Evolutionary conservation across 2,113 vertebrate species (phyloP).

Genomic region (Macquaria australasica): DNA sequence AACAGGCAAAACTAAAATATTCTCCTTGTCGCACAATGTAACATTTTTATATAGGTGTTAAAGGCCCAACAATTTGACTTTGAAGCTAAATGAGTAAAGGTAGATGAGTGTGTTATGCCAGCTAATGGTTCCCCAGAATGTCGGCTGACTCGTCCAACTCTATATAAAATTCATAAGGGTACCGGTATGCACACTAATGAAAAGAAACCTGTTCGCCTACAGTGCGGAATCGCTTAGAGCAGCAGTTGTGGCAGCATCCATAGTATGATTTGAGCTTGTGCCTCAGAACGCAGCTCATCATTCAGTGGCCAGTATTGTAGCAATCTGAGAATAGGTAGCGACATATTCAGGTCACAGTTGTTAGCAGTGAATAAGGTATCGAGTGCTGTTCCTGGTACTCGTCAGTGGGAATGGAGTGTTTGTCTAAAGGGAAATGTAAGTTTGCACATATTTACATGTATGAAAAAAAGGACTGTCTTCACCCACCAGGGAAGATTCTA

Average conservation of each 20-base stretch:
- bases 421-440: conserved; percentile 49
- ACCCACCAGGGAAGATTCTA: conserved; percentile 25
- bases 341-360: conserved; percentile 76
- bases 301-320: conserved; percentile 47
- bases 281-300: conserved; percentile 58
- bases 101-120: neutral
- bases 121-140: conserved; percentile 4
- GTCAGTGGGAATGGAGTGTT: conserved; percentile 33
- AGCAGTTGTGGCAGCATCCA: conserved; percentile 48
- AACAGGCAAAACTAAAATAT: neutral
- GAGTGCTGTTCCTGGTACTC: conserved; percentile 48
- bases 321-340: conserved; percentile 56
- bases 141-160: neutral
- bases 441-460: conserved; percentile 35
- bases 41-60: neutral
- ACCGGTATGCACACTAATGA: conserved; percentile 29
- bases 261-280: conserved; percentile 33
- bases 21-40: neutral
- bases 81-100: neutral
- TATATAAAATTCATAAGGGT: conserved; percentile 1
- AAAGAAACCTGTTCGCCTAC: conserved; percentile 26
- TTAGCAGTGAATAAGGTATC: conserved; percentile 54
- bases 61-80: neutral
- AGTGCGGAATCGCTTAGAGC: conserved; percentile 41
- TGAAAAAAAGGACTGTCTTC: neutral